Evolutionary conservation across 2,797 vertebrate genomes (phyloP).

Genomic region (Eulemur albifrons): DNA sequence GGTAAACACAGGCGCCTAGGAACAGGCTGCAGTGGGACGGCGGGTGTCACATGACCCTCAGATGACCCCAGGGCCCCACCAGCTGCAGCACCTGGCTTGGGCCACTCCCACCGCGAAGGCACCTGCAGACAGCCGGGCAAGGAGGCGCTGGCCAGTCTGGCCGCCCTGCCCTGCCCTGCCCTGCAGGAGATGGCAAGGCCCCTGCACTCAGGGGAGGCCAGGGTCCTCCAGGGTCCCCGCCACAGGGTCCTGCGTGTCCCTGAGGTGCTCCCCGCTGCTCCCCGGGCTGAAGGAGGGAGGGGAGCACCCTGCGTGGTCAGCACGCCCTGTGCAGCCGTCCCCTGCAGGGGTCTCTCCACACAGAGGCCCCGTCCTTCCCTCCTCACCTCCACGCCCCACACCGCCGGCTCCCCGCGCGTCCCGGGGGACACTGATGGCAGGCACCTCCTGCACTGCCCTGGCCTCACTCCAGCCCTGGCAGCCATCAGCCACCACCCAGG

Average conservation of each 20-base stretch:
- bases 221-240: too few relatives aligned
- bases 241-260: too few relatives aligned
- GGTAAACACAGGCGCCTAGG: conserved; percentile 13
- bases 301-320: too few relatives aligned
- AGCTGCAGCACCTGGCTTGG: background rate
- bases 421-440: background rate
- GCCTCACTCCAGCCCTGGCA: background rate
- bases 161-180: too few relatives aligned
- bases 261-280: too few relatives aligned
- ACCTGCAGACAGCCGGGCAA: fast-evolving
- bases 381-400: background rate
- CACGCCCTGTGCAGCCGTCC: too few relatives aligned
- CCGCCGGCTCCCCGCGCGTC: background rate
- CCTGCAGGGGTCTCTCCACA: background rate
- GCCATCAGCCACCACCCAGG: background rate
- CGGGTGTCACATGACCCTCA: background rate
- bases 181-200: too few relatives aligned
- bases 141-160: too few relatives aligned
- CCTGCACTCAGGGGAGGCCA: too few relatives aligned
- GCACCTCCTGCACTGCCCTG: fast-evolving
- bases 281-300: too few relatives aligned
- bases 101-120: background rate
- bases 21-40: background rate
- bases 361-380: too few relatives aligned
- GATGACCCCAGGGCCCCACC: background rate